Evolutionary conservation across 2,113 vertebrate species (phyloP), one percentile per base, ranked within the genome.

Genomic region (Phalacrocorax carbo): DNA sequence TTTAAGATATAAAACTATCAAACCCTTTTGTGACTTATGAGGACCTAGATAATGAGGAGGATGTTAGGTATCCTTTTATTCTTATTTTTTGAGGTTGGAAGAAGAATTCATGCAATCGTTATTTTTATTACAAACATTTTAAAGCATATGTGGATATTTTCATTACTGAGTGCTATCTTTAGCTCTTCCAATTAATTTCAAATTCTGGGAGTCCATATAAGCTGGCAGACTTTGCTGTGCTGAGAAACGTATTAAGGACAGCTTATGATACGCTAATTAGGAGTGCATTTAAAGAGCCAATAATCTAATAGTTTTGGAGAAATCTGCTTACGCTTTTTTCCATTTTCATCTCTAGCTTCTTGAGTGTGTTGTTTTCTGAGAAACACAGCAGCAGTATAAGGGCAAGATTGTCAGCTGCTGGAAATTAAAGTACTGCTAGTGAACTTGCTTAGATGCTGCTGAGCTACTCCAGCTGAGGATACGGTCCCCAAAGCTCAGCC

Each of bases 211-310:
- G 70, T 11, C 78, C 61, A 5, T 80, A 75, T 86, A 90, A 96
- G 95, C 94, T 86, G 89, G 30, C 65, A 49, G 21, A 77, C 66
- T 80, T 96, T 86, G 72, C 81, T 85, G 77, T 34, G 20, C 13
- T 44, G 78, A 79, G 82, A 61, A 70, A 88, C 78, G 32, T 73
- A 76, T 85, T 83, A 80, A 58, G 81, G 57, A 84, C 62, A 88
- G 49, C 48, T 95, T 68, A 73, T 62, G 84, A 81, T 44, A 86
- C 52, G 9, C 90, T 94, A 96, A 88, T 97, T 98, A 93, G 42
- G 49, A 93, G 48, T 77, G 32, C 54, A 75, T 92, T 94, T 81
- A 66, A 89, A 70, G 62, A 95, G 60, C 94, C 48, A 40, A 15
- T 73, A 60, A 94, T 86, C 60, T 76, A 38, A n/a, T 11, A 60